Evolutionary conservation across 2,113 vertebrate species (phyloP).

Genomic region (Synchiropus splendidus): DNA sequence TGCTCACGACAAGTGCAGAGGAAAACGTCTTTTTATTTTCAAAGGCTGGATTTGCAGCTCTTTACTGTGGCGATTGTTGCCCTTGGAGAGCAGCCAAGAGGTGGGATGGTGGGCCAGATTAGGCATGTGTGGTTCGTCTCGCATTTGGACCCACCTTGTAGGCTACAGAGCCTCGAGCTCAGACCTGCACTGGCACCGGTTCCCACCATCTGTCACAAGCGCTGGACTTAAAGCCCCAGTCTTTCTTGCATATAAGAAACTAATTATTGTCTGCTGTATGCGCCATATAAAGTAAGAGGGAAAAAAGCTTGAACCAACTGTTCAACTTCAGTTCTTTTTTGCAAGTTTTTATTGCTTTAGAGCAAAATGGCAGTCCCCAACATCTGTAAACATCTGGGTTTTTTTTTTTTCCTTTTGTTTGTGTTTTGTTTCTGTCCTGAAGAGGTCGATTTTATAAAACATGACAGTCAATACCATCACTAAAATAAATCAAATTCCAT

Average conservation of each 20-base stretch:
- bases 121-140: constrained; percentile 52
- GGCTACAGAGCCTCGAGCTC: constrained; percentile 22
- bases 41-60: constrained; percentile 31
- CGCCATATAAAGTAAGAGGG: too few relatives aligned
- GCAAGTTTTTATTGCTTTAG: too few relatives aligned
- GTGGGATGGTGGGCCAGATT: constrained; percentile 51
- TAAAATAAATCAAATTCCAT: too few relatives aligned
- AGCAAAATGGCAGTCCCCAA: too few relatives aligned
- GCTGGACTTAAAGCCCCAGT: constrained; percentile 20
- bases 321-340: too few relatives aligned
- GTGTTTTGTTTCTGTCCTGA: too few relatives aligned
- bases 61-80: constrained; percentile 50
- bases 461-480: too few relatives aligned
- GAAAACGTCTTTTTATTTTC: constrained; percentile 44
- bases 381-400: too few relatives aligned
- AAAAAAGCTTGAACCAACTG: background rate
- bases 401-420: too few relatives aligned
- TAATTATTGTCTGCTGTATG: too few relatives aligned
- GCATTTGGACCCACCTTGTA: constrained; percentile 45
- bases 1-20: constrained; percentile 11
- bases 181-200: constrained; percentile 37
- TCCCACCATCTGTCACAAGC: constrained; percentile 53
- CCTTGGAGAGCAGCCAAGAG: constrained; percentile 42
- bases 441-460: too few relatives aligned
- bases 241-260: constrained; percentile 6